Percentiles rank a stretch among this genome's conserved stretches.
Evolutionary conservation across 2,888 invertebrate species (phyloP).

Genomic region (Chironomus tentans): DNA sequence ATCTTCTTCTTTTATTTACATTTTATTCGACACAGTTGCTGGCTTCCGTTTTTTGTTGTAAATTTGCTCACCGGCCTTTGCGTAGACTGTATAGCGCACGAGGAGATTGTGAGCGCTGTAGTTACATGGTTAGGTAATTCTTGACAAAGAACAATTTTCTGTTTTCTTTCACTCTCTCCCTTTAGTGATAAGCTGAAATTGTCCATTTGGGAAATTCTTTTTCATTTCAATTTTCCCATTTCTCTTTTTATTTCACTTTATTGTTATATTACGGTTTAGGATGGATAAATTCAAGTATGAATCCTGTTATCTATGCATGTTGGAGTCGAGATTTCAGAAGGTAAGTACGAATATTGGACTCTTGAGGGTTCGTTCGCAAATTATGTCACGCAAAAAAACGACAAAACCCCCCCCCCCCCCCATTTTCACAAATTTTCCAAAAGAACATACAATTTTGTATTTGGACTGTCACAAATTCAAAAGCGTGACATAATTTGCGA

Average conservation of each 20-base stretch:
- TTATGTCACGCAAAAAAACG: no score
- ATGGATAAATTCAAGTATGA: slow-evolving; percentile 46
- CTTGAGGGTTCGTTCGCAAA: no score
- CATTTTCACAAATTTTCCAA: no score
- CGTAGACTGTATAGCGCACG: slow-evolving; percentile 75
- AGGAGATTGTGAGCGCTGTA: slow-evolving; percentile 76
- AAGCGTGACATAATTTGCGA: no score
- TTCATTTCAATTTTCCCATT: not conserved
- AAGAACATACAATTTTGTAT: no score
- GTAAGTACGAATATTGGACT: slow-evolving; percentile 44
- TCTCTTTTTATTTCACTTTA: not conserved
- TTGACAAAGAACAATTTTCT: not conserved
- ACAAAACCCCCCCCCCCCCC: no score
- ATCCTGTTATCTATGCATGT: slow-evolving; percentile 96
- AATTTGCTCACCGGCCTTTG: slow-evolving; percentile 88
- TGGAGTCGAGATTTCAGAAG: slow-evolving; percentile 95
- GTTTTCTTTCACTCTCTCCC: no score
- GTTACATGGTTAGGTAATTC: slow-evolving; percentile 67
- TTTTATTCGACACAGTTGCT: slow-evolving; percentile 48
- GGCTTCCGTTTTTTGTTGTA: slow-evolving; percentile 95
- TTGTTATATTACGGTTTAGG: not conserved
- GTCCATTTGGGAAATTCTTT: not conserved
- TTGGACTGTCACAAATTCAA: no score
- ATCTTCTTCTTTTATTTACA: not conserved
- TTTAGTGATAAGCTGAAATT: not conserved